Evolutionary conservation across 2,888 invertebrate genomes (phyloP).

Genomic region (Catocala sponsa): DNA sequence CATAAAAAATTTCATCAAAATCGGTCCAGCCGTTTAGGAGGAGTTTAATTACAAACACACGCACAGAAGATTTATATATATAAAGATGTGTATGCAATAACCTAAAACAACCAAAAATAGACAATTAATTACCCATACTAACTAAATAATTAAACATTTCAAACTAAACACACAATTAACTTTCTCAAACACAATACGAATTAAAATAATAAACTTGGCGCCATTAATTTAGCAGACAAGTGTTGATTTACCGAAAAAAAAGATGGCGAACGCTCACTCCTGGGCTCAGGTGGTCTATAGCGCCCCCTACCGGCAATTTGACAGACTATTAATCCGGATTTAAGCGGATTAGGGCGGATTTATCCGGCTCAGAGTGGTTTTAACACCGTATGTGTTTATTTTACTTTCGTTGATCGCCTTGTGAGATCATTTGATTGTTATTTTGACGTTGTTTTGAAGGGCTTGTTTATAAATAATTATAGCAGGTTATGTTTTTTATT

Average conservation of each 20-base stretch:
- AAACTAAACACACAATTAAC: neutral
- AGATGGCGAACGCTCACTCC: slow-evolving; percentile 35
- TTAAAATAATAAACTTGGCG: slow-evolving; percentile 47
- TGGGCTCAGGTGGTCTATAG: slow-evolving; percentile 73
- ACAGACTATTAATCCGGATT: slow-evolving; percentile 87
- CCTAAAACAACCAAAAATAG: too few species aligned
- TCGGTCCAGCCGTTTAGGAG: too few species aligned
- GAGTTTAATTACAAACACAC: too few species aligned
- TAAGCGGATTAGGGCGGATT: slow-evolving; percentile 76
- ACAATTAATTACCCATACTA: too few species aligned
- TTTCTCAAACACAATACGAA: slow-evolving; percentile 30
- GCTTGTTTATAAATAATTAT: neutral
- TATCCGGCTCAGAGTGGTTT: slow-evolving; percentile 72
- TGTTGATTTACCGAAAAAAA: slow-evolving; percentile 51
- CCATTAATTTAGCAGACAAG: slow-evolving; percentile 45
- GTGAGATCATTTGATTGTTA: slow-evolving; percentile 14
- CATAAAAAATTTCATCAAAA: too few species aligned
- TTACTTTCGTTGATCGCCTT: slow-evolving; percentile 41
- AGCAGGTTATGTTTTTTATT: too few species aligned
- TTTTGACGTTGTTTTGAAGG: neutral
- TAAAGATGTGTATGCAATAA: too few species aligned
- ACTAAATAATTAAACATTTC: too few species aligned
- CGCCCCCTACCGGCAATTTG: slow-evolving; percentile 81
- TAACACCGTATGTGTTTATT: slow-evolving; percentile 51
- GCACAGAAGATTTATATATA: too few species aligned